Conservation (phyloP, 2,113 vertebrate species). For the Octodon degus region DNA sequence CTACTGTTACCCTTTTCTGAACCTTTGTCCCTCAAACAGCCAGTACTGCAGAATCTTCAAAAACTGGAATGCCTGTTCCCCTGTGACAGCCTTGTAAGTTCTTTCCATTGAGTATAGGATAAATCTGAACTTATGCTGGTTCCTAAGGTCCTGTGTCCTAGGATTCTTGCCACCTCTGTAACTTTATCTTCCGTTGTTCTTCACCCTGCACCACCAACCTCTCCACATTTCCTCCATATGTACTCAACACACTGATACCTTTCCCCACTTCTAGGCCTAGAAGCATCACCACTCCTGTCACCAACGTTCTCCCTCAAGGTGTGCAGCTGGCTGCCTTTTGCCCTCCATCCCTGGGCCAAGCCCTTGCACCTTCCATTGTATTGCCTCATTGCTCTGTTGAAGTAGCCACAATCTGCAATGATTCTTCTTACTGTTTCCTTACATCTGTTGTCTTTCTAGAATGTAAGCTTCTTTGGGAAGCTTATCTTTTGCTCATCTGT, state of each 20-base stretch:
- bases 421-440: neutral
- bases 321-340: neutral
- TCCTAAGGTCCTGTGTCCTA: neutral
- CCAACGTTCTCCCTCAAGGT: neutral
- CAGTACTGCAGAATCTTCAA: neutral
- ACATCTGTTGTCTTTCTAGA: neutral
- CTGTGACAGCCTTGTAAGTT: neutral
- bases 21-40: neutral
- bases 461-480: neutral
- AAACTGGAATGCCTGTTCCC: neutral
- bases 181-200: neutral
- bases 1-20: neutral
- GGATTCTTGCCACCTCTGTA: neutral
- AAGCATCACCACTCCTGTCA: neutral
- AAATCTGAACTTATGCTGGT: neutral
- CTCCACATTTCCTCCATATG: neutral
- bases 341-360: neutral
- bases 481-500: neutral
- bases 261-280: neutral
- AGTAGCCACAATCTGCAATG: neutral
- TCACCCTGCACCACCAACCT: too few relatives aligned
- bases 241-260: neutral
- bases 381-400: neutral
- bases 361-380: neutral
- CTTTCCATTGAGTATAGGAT: neutral